Evolutionary conservation across 2,888 invertebrate species (phyloP).

Genomic region (Gortyna flavago): DNA sequence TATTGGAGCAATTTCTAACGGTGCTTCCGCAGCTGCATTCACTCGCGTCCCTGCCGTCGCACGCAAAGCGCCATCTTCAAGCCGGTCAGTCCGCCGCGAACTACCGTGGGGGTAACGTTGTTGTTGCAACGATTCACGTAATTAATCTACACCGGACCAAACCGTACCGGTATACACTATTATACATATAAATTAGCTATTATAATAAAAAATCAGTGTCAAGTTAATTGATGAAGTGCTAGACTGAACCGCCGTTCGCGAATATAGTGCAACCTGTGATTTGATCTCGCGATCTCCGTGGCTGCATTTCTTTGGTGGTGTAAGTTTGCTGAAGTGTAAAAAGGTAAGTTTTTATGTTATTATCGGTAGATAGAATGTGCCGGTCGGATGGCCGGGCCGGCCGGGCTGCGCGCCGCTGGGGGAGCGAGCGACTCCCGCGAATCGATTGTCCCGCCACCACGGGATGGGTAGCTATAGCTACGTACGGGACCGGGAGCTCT

Average conservation of each 20-base stretch:
- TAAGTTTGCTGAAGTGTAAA: conserved; percentile 85
- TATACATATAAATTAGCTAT: conserved; percentile 69
- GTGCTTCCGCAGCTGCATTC: conserved; percentile 80
- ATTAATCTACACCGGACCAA: conserved; percentile 75
- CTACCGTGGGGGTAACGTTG: conserved; percentile 81
- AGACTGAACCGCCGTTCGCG: conserved; percentile 73
- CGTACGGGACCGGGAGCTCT: conserved; percentile 58
- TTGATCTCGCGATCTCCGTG: conserved; percentile 85
- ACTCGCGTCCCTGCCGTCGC: conserved; percentile 79
- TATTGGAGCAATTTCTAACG: conserved; percentile 80
- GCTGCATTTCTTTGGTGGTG: conserved; percentile 85
- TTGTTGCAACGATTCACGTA: conserved; percentile 67
- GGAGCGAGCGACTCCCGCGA: conserved; percentile 80
- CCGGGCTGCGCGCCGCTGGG: conserved; percentile 73
- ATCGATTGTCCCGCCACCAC: conserved; percentile 85
- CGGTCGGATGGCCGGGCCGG: conserved; percentile 73
- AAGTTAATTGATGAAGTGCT: conserved; percentile 83
- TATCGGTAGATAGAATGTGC: conserved; percentile 73
- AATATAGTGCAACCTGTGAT: conserved; percentile 84
- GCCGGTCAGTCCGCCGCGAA: conserved; percentile 87
- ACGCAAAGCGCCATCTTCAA: conserved; percentile 84
- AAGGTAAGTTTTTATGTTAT: conserved; percentile 85
- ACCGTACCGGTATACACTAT: conserved; percentile 74
- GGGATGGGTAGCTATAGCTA: conserved; percentile 70
- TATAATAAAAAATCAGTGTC: conserved; percentile 77